A percentile compares a stretch with the other conserved stretches of the same genome.
These are phyloP conservation scores for Dendroctonus ponderosae DNA, from an alignment of 1,140 invertebrate species.

Conservation along the genomic window DNA sequence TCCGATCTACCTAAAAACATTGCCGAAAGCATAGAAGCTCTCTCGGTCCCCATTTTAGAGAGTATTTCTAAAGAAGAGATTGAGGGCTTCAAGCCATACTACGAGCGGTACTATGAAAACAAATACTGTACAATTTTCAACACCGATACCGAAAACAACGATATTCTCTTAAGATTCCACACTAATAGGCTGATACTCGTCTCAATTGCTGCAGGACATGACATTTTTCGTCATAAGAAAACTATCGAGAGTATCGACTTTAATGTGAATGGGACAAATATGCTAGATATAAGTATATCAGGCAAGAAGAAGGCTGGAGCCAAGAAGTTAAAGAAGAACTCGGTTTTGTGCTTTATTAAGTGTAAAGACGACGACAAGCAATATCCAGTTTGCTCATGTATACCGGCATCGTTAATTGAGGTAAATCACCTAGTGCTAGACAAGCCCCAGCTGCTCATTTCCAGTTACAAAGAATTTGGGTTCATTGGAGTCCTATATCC, in stretches of 20 bases:
- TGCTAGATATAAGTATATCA: conserved; percentile 21
- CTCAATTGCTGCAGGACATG: conserved; percentile 29
- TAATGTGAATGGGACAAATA: conserved; percentile 20
- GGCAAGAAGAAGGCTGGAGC: conserved; percentile 30
- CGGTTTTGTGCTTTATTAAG: conserved; percentile 24
- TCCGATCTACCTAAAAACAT: too few species aligned
- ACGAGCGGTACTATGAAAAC: conserved; percentile 28
- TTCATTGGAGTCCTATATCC: conserved; percentile 31
- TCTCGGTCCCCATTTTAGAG: conserved; percentile 25
- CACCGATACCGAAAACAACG: conserved; percentile 11
- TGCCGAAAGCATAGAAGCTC: conserved; percentile 18
- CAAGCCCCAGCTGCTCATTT: conserved; percentile 23
- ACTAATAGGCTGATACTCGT: conserved; percentile 25
- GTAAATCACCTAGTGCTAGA: conserved; percentile 20
- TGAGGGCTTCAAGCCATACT: conserved; percentile 17
- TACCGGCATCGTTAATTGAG: conserved; percentile 24
- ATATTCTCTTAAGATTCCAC: conserved; percentile 27
- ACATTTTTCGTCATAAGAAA: conserved; percentile 24
- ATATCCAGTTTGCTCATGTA: conserved; percentile 25
- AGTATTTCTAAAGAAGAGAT: conserved; percentile 11
- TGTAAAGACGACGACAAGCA: conserved; percentile 25
- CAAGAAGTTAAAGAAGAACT: conserved; percentile 20
- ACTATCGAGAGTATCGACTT: conserved; percentile 27
- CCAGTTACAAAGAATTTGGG: conserved; percentile 23
- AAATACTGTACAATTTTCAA: conserved; percentile 27